A percentile compares a stretch with the other conserved stretches of the same genome.
Evolutionary conservation across 37 sponge, comb jelly and placozoan species (phyloP).

Genomic region (Lycopodina hypogea): DNA sequence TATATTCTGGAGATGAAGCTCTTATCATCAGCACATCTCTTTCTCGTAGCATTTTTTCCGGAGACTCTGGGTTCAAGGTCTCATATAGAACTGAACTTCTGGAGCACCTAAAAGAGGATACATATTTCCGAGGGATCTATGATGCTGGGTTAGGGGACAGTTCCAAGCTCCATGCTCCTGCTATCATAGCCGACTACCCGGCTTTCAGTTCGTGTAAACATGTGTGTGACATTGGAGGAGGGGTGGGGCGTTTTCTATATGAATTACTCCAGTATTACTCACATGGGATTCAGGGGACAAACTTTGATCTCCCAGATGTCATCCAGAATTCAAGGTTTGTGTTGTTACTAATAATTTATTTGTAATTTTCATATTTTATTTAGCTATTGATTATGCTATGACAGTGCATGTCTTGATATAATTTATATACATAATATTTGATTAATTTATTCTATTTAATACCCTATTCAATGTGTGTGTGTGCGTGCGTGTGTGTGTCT

Average conservation of each 20-base stretch:
- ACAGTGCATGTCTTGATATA: background rate
- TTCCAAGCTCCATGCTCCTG: conserved; percentile 55
- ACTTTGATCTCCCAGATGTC: conserved; percentile 80
- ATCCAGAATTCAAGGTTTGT: conserved; percentile 50
- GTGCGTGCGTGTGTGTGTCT: background rate
- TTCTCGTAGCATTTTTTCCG: conserved; percentile 64
- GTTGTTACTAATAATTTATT: background rate
- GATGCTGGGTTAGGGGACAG: conserved; percentile 46
- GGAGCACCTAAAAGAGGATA: conserved; percentile 56
- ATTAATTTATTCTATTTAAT: background rate
- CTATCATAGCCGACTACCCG: conserved; percentile 79
- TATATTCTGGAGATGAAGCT: conserved; percentile 75
- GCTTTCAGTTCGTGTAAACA: conserved; percentile 72
- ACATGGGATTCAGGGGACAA: conserved; percentile 62
- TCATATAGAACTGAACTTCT: conserved; percentile 59
- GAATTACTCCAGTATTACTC: conserved; percentile 54
- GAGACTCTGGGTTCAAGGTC: conserved; percentile 73
- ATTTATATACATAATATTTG: background rate
- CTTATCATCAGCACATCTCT: conserved; percentile 64
- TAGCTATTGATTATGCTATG: conserved; percentile 10
- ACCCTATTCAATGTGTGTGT: too few species aligned
- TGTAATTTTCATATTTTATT: background rate
- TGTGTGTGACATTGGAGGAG: conserved; percentile 85
- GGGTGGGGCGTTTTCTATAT: conserved; percentile 67
- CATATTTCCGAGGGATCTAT: conserved; percentile 40